Evolutionary conservation across 2,888 invertebrate species (phyloP).

Genomic region (Drymonia ruficornis): DNA sequence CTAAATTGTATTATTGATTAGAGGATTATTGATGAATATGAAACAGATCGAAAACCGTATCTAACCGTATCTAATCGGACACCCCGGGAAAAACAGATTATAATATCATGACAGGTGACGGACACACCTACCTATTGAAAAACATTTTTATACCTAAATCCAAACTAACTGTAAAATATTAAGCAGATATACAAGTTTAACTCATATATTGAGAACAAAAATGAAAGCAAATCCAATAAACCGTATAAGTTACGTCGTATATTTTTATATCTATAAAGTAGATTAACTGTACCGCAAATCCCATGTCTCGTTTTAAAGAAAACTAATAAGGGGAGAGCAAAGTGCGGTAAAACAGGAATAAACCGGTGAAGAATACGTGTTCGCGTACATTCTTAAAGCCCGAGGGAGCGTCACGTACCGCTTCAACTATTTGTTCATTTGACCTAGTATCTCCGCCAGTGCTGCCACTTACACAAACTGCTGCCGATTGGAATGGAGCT

Average conservation of each 20-base stretch:
- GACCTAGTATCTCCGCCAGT: conserved; percentile 11
- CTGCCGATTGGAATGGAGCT: conserved; percentile 6
- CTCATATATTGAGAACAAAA: no score
- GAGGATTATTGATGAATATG: neutral
- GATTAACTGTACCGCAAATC: neutral
- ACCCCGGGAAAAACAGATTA: neutral
- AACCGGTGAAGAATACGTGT: conserved; percentile 20
- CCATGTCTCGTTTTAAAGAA: conserved; percentile 11
- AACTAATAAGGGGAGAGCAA: conserved; percentile 15
- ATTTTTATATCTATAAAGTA: neutral
- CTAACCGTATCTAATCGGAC: neutral
- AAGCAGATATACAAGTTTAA: no score
- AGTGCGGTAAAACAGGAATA: conserved; percentile 22
- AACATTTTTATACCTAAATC: no score
- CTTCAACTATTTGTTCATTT: conserved; percentile 30
- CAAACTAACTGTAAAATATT: no score
- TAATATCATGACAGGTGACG: conserved; percentile 2
- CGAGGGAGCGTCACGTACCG: conserved; percentile 15
- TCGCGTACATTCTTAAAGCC: conserved; percentile 18
- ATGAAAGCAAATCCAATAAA: neutral
- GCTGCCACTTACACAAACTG: conserved; percentile 17
- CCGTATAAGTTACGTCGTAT: neutral
- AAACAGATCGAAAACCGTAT: neutral
- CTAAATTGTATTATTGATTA: neutral
- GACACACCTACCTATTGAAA: neutral